Percentiles rank a stretch among this genome's conserved stretches.
phyloP scores from a whole-genome alignment of 23 tunicate species.

The Ciona savignyi region DNA sequence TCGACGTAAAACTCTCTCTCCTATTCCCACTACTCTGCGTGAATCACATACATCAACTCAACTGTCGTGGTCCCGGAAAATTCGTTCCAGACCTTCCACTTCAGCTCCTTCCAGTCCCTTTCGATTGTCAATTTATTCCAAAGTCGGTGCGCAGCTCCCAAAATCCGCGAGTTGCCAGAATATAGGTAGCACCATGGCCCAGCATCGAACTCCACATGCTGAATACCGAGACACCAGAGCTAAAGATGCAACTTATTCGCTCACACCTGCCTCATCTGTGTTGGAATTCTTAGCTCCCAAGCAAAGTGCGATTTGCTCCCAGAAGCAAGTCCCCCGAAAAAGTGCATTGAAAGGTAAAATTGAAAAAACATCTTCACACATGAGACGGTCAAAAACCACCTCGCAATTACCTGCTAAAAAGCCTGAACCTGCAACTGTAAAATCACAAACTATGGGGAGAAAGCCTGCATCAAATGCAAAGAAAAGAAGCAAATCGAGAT shows the following conservation, averaged over 20 bases:
- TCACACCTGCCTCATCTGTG: constrained; percentile 17
- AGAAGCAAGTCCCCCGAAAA: neutral
- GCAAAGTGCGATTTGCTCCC: neutral
- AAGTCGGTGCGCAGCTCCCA: neutral
- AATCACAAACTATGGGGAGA: no score
- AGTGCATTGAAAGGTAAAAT: no score
- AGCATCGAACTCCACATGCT: neutral
- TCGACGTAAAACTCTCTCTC: no score
- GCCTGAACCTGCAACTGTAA: neutral
- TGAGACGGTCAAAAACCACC: neutral
- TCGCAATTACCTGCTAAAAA: neutral
- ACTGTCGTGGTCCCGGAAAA: neutral
- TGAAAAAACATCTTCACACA: no score
- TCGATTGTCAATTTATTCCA: neutral
- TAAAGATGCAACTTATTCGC: neutral
- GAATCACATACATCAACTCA: no score
- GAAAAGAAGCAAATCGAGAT: no score
- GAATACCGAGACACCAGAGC: neutral
- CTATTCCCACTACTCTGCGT: neutral
- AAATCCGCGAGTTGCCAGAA: neutral
- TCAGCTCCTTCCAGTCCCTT: neutral
- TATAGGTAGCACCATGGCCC: neutral
- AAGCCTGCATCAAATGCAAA: neutral
- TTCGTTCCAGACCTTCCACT: neutral
- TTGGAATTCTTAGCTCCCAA: neutral